These are phyloP conservation scores for Chirona hameri DNA, from an alignment of 2,888 invertebrate genomes.

Conservation along the genomic window DNA sequence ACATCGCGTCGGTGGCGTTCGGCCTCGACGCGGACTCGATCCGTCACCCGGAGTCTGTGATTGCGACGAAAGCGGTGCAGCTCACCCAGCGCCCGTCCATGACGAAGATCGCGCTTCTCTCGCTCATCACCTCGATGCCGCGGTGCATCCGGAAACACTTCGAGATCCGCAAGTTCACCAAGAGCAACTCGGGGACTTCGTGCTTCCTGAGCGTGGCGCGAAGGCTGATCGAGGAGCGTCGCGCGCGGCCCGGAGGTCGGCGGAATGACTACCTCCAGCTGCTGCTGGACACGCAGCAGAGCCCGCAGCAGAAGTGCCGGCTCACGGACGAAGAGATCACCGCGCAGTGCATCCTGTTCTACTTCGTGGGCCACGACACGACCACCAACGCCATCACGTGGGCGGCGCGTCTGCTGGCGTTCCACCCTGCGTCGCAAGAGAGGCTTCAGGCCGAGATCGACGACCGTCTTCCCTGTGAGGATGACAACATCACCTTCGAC, in stretches of 20 bases:
- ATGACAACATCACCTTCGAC: constrained; percentile 44
- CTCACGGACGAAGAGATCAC: constrained; percentile 46
- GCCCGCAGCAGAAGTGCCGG: neutral
- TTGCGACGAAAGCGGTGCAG: constrained; percentile 45
- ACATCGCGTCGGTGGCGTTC: constrained; percentile 52
- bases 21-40: constrained; percentile 53
- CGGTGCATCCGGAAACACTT: constrained; percentile 41
- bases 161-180: constrained; percentile 41
- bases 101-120: constrained; percentile 41
- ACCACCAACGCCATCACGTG: constrained; percentile 52
- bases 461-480: neutral
- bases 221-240: constrained; percentile 41
- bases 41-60: constrained; percentile 47
- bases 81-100: constrained; percentile 44
- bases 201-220: constrained; percentile 44
- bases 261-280: constrained; percentile 48
- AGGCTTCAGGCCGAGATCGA: constrained; percentile 37
- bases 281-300: constrained; percentile 44
- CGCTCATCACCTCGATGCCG: constrained; percentile 43
- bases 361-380: constrained; percentile 55
- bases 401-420: constrained; percentile 41
- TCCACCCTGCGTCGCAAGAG: constrained; percentile 39
- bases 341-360: constrained; percentile 50
- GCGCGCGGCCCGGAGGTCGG: constrained; percentile 37
- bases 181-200: constrained; percentile 44